Evolutionary conservation across 2,888 invertebrate genomes (phyloP).

Genomic region (Loripinus fragilis): DNA sequence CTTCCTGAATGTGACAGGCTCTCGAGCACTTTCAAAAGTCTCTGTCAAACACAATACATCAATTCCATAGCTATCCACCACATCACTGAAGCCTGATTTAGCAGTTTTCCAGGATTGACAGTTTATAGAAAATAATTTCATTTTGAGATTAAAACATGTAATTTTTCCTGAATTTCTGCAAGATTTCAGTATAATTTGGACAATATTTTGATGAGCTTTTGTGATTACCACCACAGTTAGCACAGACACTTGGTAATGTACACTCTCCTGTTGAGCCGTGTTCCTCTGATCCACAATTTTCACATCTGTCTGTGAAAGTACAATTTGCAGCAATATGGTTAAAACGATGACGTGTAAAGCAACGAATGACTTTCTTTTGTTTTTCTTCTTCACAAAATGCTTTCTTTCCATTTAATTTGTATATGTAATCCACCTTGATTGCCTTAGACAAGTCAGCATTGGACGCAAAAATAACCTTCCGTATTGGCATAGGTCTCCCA

Average conservation of each 20-base stretch:
- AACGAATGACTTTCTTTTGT: neutral
- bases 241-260: neutral
- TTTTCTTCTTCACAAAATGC: conserved; percentile 9
- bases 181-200: neutral
- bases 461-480: neutral
- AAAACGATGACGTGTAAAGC: conserved; percentile 3
- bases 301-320: neutral
- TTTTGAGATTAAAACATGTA: neutral
- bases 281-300: conserved; percentile 3
- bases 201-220: conserved; percentile 4
- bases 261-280: neutral
- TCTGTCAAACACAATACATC: conserved; percentile 15
- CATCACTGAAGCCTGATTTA: neutral
- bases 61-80: neutral
- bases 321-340: conserved; percentile 17
- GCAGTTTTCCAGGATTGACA: conserved; percentile 16
- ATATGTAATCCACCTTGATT: neutral
- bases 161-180: neutral
- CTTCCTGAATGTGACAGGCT: neutral
- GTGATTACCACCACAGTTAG: conserved; percentile 2
- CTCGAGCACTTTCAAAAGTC: neutral
- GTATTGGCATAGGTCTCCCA: neutral
- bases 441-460: neutral
- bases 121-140: conserved; percentile 3
- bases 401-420: neutral